Evolutionary conservation across 2,888 invertebrate genomes (phyloP).

Genomic region (Tinea semifulvella): DNA sequence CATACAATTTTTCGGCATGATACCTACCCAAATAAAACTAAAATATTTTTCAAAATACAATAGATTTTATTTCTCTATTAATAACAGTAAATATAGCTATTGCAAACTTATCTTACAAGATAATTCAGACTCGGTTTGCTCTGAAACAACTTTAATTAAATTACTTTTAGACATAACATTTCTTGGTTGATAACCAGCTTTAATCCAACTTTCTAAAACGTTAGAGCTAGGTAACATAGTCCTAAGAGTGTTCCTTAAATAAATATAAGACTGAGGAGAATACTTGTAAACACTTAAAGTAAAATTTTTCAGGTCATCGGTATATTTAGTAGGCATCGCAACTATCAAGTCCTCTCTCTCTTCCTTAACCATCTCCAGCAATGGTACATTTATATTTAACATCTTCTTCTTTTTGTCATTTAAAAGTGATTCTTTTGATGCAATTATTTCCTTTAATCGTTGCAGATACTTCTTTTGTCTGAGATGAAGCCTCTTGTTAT

Average conservation of each 20-base stretch:
- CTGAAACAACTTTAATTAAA: constrained; percentile 45
- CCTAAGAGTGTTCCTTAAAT: constrained; percentile 49
- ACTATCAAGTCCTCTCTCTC: constrained; percentile 49
- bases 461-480: constrained; percentile 40
- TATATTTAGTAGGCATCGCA: constrained; percentile 54
- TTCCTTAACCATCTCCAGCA: constrained; percentile 56
- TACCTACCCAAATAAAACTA: neutral
- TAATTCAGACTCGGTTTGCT: constrained; percentile 48
- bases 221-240: constrained; percentile 56
- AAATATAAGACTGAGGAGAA: constrained; percentile 57
- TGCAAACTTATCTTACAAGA: constrained; percentile 32
- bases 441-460: constrained; percentile 41
- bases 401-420: constrained; percentile 51
- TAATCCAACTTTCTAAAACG: constrained; percentile 47
- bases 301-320: constrained; percentile 55
- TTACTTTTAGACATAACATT: constrained; percentile 38
- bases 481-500: constrained; percentile 43
- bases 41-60: neutral
- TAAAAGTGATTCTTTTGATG: constrained; percentile 44
- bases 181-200: constrained; percentile 43
- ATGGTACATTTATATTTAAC: constrained; percentile 45
- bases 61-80: neutral
- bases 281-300: constrained; percentile 55
- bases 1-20: too few relatives aligned
- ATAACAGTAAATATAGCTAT: constrained; percentile 2